A percentile compares a stretch with the other conserved stretches of the same genome.
phyloP scores from a whole-genome alignment of 2,888 invertebrate genomes.

The Troides oblongomaculatus region DNA sequence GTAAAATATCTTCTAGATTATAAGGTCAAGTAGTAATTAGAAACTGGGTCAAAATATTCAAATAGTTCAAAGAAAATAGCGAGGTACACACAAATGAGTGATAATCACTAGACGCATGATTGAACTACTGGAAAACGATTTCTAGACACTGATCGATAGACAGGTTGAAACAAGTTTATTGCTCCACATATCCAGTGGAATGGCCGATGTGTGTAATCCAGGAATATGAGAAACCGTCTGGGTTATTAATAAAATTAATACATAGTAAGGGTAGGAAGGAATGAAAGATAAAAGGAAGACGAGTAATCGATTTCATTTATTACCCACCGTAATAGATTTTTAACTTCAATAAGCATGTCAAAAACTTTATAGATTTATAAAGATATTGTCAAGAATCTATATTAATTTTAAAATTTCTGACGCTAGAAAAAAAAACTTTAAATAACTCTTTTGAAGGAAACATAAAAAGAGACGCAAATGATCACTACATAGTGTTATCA shows the following conservation, averaged over 20 bases:
- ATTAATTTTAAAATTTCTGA: not conserved
- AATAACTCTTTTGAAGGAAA: not conserved
- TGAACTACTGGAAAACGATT: constrained; percentile 75
- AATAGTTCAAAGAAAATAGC: not conserved
- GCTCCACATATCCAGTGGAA: constrained; percentile 74
- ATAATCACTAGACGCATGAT: constrained; percentile 71
- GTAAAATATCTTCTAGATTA: too few relatives aligned
- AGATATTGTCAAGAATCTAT: not conserved
- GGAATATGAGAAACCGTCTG: constrained; percentile 61
- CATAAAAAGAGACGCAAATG: not conserved
- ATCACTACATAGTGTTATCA: too few relatives aligned
- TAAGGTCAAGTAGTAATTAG: not conserved
- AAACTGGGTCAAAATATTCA: not conserved
- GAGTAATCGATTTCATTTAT: not conserved
- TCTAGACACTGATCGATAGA: constrained; percentile 64
- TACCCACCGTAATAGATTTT: not conserved
- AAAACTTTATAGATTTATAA: not conserved
- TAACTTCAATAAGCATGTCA: not conserved
- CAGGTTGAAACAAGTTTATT: constrained; percentile 74
- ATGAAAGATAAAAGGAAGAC: not conserved
- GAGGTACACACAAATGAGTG: constrained; percentile 35
- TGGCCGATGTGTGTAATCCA: constrained; percentile 71
- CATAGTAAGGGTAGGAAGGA: too few relatives aligned
- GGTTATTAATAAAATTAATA: not conserved
- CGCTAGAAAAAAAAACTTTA: not conserved